phyloP scores from a whole-genome alignment of 2,797 vertebrate species.

The Sebastiscus albofasciatus region DNA sequence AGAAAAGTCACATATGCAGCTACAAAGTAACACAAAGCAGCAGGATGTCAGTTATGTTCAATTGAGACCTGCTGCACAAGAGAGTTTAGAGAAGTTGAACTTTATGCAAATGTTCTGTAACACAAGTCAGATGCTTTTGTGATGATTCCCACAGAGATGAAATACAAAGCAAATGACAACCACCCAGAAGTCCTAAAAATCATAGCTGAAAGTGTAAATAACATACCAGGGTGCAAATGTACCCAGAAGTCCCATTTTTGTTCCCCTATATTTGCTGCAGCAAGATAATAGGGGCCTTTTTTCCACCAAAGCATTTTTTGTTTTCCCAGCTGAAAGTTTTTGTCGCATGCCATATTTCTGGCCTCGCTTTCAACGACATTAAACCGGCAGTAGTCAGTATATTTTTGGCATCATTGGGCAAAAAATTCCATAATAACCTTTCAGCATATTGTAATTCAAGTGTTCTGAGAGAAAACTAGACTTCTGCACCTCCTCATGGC shows the following conservation, averaged over 20 bases:
- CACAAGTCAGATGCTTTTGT: background rate
- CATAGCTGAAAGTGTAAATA: background rate
- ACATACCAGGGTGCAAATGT: background rate
- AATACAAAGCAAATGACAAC: background rate
- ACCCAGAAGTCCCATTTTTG: background rate
- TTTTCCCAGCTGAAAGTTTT: too few species aligned
- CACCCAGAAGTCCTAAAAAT: background rate
- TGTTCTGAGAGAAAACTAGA: too few species aligned
- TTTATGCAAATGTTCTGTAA: background rate
- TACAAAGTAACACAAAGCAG: background rate
- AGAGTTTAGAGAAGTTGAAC: background rate
- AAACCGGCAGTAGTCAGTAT: too few species aligned
- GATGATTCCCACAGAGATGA: background rate
- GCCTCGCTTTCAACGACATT: too few species aligned
- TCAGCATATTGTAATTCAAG: too few species aligned
- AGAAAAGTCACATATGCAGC: too few species aligned
- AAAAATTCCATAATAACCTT: too few species aligned
- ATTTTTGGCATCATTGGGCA: too few species aligned
- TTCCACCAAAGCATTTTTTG: too few species aligned
- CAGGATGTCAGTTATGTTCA: background rate
- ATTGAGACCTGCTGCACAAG: background rate
- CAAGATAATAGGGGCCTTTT: background rate
- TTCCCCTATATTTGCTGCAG: background rate
- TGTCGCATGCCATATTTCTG: too few species aligned
- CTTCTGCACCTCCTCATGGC: too few species aligned